Base-by-base conservation (phyloP, 2,888 invertebrate genomes). In the Macropis europaea region DNA sequence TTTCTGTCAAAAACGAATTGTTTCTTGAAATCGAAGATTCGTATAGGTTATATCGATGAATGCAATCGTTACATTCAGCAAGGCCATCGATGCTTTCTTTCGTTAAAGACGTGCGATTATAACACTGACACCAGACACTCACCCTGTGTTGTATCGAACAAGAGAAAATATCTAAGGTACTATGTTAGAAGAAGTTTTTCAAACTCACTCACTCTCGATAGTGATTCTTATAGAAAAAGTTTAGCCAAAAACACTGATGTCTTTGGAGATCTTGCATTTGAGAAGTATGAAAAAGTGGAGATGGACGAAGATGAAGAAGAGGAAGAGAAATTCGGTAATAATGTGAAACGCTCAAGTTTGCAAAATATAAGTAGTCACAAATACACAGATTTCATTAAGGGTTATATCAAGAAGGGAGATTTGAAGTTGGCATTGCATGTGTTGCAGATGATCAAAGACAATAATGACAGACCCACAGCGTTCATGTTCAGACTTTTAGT, bases 401-500 rank as follows among this genome's bases (percentile, higher is more conserved):
- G 92, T 17, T 92, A 93, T 80, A 85, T 96, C 4, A 86, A 90
- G 24, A 91, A 93, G 59, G 93, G 93, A 34, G 92, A 95, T 86
- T 89, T 96, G 3, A 93, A 93, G 82, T 95, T 95, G 88, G 97
- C 97, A 0, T 91, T 97, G 17, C 93, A 94, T 77, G 92, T 97
- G 1, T 88, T 97, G 48, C 95, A 97, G 86, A 95, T 97, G 94
- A 86, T 95, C 5, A 92, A 95, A 88, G 92, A 94, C 82, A 97
- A 97, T 87, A 92, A 93, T 80, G 95, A 95, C 0, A 93, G 94
- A 87, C 97, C 97, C 0, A 94, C 93, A 68, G 92, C 92, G 75
- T 96, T 95, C 86, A 94, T 96, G 82, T 98, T 94, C 86, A 95
- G 95, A 86, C 91, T 96, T 60, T 89, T 98, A n/a, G 94, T 99